Evolutionary conservation across 2,888 invertebrate genomes (phyloP), one percentile per base, ranked within the genome.

Genomic region (Agrypnus murinus): DNA sequence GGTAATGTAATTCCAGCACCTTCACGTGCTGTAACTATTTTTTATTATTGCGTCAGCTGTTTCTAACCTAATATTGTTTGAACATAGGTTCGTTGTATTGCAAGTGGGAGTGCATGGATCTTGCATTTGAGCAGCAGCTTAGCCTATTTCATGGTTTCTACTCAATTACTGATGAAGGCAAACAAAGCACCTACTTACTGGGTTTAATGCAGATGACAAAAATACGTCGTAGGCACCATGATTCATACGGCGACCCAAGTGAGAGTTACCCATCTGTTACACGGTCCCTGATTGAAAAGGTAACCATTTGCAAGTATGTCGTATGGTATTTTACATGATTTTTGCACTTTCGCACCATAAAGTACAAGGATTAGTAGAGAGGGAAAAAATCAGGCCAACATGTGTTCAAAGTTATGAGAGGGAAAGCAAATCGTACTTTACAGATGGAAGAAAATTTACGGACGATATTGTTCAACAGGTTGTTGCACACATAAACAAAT

Each of bases 1-100:
- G 46, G 46, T 1, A 17, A 15, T 46, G 2, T 7, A 46, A 4
- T 46, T 19, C 17, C 46, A 2, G 46, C 46, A 9, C 46, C 46
- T 6, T 7, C 46, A 6, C 4, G 1, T 9, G 19, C 1, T 15
- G 46, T 17, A 15, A 46, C 17, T 46, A n/a, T n/a, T n/a, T n/a
- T n/a, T n/a, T n/a, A n/a, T n/a, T 4, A 4, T 6, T 14, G 4
- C 12, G 15, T 17, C 25, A 25, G 25, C 2, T 2, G 2, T 25
- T 46, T 46, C 46, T 19, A 45, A 45, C 45, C 45, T 46, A 46
- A 19, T 8, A 17, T 17, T 46, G 8, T 46, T 15, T 25, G 5
- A 2, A 9, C 2, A 9, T 46, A 46, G 46, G 46, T 19, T 2
- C 17, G 1, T 17, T 46, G 46, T 46, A 10, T 2, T 46, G 46